Evolutionary conservation across 1,140 invertebrate genomes (phyloP).

Genomic region (Arion vulgaris): DNA sequence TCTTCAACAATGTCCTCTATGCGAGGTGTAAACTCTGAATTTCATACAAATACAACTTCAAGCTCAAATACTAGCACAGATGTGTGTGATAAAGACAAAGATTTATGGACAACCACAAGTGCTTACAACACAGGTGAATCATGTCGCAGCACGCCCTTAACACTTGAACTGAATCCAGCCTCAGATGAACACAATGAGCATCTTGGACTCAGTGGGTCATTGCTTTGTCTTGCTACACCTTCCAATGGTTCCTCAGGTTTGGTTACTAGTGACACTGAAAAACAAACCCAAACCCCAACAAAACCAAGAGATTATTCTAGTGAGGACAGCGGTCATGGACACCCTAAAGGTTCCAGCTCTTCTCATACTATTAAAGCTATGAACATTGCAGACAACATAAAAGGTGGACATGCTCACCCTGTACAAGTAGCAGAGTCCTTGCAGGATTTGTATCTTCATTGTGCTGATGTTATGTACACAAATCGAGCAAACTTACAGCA

Average conservation of each 20-base stretch:
- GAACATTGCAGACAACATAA: conserved; percentile 45
- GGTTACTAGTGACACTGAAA: conserved; percentile 66
- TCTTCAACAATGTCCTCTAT: conserved; percentile 47
- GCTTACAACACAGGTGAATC: conserved; percentile 85
- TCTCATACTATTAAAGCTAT: conserved; percentile 41
- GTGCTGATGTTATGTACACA: conserved; percentile 79
- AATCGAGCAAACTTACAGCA: conserved; percentile 82
- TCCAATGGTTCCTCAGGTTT: conserved; percentile 44
- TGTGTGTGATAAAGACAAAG: conserved; percentile 53
- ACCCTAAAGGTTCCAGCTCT: conserved; percentile 29
- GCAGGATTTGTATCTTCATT: conserved; percentile 69
- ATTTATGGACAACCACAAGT: conserved; percentile 73
- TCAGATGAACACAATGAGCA: conserved; percentile 63
- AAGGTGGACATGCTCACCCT: conserved; percentile 44
- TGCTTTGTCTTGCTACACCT: conserved; percentile 66
- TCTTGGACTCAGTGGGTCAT: conserved; percentile 64
- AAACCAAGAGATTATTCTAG: conserved; percentile 55
- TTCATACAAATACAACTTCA: conserved; percentile 33
- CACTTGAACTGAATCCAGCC: conserved; percentile 76
- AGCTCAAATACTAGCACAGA: conserved; percentile 32
- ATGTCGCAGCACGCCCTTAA: conserved; percentile 80
- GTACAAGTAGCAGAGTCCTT: conserved; percentile 63
- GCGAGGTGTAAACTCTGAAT: conserved; percentile 32
- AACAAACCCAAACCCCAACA: conserved; percentile 69
- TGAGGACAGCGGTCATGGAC: conserved; percentile 54